Evolutionary conservation across 2,888 invertebrate genomes (phyloP), one percentile per base, ranked within the genome.

Genomic region (Trichopria drosophilae): DNA sequence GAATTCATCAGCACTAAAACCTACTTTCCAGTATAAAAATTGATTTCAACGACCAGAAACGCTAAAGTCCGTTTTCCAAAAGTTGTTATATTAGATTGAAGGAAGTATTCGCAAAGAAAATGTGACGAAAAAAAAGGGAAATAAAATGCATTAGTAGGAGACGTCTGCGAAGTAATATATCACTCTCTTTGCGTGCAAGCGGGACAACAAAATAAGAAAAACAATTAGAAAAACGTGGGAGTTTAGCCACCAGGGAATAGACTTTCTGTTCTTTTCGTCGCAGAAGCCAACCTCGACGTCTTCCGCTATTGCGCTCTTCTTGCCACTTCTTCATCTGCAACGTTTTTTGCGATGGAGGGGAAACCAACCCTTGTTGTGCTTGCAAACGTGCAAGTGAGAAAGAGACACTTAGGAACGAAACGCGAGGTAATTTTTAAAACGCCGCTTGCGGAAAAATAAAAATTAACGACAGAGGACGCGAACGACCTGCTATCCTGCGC

Each of bases 81-180:
- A n/a, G n/a, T n/a, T n/a, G n/a, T n/a, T n/a, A n/a, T n/a, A n/a
- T n/a, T n/a, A n/a, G n/a, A n/a, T n/a, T n/a, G n/a, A n/a, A n/a
- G n/a, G n/a, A n/a, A n/a, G n/a, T n/a, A n/a, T n/a, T n/a, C n/a
- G n/a, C n/a, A n/a, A 59, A 58, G 64, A 58, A 63, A 69, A 68
- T 73, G 71, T 69, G 70, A 72, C 73, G 73, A 71, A 72, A 71
- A 73, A 72, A 69, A 68, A n/a, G n/a, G 66, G 67, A 66, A 68
- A 66, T 67, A 64, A 66, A 70, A 73, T 64, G 67, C 62, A 59
- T 61, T 58, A 63, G 60, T 58, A 60, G 63, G 64, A 62, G 64
- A 65, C 63, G 63, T n/a, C n/a, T 65, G 61, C 63, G 61, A 57
- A 56, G 68, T 68, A 58, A 72, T 72, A 67, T 65, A 73, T 74